phyloP scores from a whole-genome alignment of 2,888 invertebrate species.

The Erannis defoliaria region DNA sequence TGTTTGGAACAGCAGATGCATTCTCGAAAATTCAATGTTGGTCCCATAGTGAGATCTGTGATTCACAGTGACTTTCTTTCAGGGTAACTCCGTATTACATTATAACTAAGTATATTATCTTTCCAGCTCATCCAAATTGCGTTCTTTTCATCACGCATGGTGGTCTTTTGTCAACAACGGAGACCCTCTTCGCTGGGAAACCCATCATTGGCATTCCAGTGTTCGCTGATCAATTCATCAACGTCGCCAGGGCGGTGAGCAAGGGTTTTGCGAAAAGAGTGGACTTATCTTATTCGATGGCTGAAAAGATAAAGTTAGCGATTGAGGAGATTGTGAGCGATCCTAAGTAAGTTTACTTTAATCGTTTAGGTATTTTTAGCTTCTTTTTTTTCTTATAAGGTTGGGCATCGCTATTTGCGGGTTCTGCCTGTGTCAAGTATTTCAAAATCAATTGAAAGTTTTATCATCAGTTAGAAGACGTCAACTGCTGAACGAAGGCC shows the following conservation, averaged over 20 bases:
- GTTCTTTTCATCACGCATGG: constrained; percentile 73
- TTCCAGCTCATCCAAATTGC: constrained; percentile 69
- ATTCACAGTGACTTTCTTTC: too few species aligned
- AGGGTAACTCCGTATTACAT: too few species aligned
- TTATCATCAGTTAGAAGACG: too few species aligned
- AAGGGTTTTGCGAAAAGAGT: constrained; percentile 61
- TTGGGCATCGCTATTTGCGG: too few species aligned
- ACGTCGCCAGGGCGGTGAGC: constrained; percentile 57
- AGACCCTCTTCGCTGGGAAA: constrained; percentile 63
- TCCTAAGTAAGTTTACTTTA: constrained; percentile 49
- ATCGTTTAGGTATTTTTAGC: not conserved
- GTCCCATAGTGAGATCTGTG: too few species aligned
- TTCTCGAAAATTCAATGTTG: too few species aligned
- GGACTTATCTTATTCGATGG: constrained; percentile 51
- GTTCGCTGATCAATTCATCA: constrained; percentile 68
- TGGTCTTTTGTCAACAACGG: constrained; percentile 69
- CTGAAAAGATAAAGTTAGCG: constrained; percentile 50
- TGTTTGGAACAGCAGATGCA: too few species aligned
- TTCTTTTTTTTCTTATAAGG: not conserved
- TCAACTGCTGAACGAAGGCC: too few species aligned
- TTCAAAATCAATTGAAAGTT: too few species aligned
- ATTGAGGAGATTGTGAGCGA: constrained; percentile 54
- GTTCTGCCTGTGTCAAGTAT: too few species aligned
- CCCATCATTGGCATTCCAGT: constrained; percentile 71
- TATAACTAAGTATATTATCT: not conserved